Percentiles rank a stretch among this genome's conserved stretches.
Evolutionary conservation across 1,140 invertebrate species (phyloP).

Genomic region (Drosophila busckii): DNA sequence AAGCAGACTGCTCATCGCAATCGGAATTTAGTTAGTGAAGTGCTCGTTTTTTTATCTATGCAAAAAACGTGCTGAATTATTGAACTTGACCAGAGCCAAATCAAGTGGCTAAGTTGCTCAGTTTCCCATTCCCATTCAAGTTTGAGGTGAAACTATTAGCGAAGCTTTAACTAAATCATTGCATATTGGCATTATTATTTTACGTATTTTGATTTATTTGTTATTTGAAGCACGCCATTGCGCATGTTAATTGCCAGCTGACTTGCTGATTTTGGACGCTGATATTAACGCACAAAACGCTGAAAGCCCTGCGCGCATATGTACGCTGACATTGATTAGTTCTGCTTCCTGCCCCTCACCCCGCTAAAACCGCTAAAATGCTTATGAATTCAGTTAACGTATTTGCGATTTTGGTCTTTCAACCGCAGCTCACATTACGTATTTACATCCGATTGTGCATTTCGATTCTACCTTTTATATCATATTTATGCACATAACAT

Average conservation of each 20-base stretch:
- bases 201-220: too few species aligned
- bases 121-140: slow-evolving; percentile 42
- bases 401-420: slow-evolving; percentile 39
- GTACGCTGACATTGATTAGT: slow-evolving; percentile 52
- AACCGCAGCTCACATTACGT: slow-evolving; percentile 40
- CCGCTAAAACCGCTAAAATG: slow-evolving; percentile 4
- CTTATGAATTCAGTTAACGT: slow-evolving; percentile 34
- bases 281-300: slow-evolving; percentile 25
- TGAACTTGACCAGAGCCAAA: slow-evolving; percentile 58
- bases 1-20: too few species aligned
- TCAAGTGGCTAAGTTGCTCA: slow-evolving; percentile 41
- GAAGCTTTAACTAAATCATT: slow-evolving; percentile 49
- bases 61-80: slow-evolving; percentile 48
- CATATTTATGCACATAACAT: slow-evolving; percentile 1
- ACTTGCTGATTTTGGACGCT: slow-evolving; percentile 45
- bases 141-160: too few species aligned
- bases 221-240: slow-evolving; percentile 22
- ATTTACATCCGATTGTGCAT: slow-evolving; percentile 12
- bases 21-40: neutral
- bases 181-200: slow-evolving; percentile 27
- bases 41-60: slow-evolving; percentile 29
- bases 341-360: neutral
- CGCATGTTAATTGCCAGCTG: slow-evolving; percentile 55
- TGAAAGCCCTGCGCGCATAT: slow-evolving; percentile 7
- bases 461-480: slow-evolving; percentile 1